Conservation (phyloP, 2,888 invertebrate species). For the Drosophila engyochracea region DNA sequence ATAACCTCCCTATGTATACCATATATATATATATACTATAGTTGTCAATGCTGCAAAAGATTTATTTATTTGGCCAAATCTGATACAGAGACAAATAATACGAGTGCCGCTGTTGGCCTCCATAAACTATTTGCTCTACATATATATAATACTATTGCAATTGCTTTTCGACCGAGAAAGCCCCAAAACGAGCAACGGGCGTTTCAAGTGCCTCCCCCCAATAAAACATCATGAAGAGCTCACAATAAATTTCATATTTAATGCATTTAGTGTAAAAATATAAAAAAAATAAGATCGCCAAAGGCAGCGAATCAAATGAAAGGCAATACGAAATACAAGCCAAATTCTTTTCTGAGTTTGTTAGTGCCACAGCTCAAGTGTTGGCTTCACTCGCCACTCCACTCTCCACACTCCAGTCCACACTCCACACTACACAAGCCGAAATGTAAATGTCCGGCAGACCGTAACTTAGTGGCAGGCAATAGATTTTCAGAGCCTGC, state of each 20-base stretch:
- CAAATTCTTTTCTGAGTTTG: conserved; percentile 14
- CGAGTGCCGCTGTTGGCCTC: conserved; percentile 8
- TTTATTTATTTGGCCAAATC: conserved; percentile 43
- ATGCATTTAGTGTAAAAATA: conserved; percentile 74
- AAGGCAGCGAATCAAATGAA: conserved; percentile 31
- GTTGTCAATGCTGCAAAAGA: conserved; percentile 47
- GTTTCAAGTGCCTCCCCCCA: conserved; percentile 41
- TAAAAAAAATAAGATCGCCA: conserved; percentile 21
- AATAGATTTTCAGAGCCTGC: conserved; percentile 69
- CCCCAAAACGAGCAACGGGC: conserved; percentile 1
- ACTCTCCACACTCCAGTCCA: conserved; percentile 4
- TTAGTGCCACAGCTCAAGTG: conserved; percentile 15
- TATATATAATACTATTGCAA: neutral
- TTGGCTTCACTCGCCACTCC: neutral
- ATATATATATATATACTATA: conserved; percentile 1
- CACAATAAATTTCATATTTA: conserved; percentile 80
- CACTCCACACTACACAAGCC: conserved; percentile 37
- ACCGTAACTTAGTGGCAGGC: conserved; percentile 82
- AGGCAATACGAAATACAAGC: conserved; percentile 44
- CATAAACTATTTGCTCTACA: conserved; percentile 30
- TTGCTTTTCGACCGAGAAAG: conserved; percentile 1
- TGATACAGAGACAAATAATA: conserved; percentile 35
- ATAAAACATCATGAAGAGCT: conserved; percentile 65
- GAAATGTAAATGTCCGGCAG: conserved; percentile 82
- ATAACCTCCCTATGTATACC: neutral